These are phyloP conservation scores for Dynastes maya DNA, from an alignment of 2,888 invertebrate genomes.

Conservation along the genomic window DNA sequence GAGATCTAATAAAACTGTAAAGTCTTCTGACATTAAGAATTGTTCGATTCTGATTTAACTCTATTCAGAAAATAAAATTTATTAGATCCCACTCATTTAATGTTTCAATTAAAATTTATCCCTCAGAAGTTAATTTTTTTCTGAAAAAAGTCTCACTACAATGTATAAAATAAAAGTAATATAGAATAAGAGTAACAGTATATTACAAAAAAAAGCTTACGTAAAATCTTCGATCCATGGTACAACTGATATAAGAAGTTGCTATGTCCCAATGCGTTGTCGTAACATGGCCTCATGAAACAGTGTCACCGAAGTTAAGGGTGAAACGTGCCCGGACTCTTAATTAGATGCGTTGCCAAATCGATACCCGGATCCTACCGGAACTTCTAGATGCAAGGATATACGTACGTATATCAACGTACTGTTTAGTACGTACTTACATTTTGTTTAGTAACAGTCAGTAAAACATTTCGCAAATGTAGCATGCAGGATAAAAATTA, in stretches of 20 bases:
- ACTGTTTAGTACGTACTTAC: background rate
- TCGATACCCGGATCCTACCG: conserved; percentile 65
- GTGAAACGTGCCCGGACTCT: conserved; percentile 70
- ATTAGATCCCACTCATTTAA: no score
- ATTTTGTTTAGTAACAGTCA: background rate
- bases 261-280: conserved; percentile 34
- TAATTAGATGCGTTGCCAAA: conserved; percentile 70
- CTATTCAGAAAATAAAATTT: no score
- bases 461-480: background rate
- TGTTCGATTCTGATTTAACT: no score
- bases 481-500: no score
- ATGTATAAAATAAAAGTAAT: background rate
- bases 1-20: no score
- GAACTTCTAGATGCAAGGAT: conserved; percentile 41
- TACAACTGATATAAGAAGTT: conserved; percentile 28
- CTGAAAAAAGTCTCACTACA: background rate
- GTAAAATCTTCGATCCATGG: conserved; percentile 23
- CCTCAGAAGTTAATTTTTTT: no score
- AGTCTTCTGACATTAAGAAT: no score
- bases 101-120: no score
- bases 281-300: conserved; percentile 60
- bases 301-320: conserved; percentile 71
- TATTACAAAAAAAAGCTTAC: background rate
- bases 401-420: conserved; percentile 15
- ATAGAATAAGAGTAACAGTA: background rate